phyloP scores from a whole-genome alignment of 53 echinoderm and acorn worm species.

The Echinometra lucunter region DNA sequence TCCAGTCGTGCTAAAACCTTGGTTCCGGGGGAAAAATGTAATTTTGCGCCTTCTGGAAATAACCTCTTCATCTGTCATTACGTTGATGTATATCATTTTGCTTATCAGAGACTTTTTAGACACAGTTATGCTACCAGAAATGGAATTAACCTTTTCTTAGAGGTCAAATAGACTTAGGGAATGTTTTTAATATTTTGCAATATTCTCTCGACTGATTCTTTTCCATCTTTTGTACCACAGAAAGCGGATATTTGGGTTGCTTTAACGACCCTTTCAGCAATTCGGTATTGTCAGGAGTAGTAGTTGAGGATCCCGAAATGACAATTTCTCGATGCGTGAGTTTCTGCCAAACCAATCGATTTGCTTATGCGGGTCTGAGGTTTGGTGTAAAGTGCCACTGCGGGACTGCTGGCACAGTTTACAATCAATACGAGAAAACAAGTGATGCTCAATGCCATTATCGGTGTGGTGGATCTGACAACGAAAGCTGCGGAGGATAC shows the following conservation, averaged over 20 bases:
- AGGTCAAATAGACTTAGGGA: no score
- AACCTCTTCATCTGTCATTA: no score
- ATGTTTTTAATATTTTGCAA: no score
- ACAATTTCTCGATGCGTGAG: background rate
- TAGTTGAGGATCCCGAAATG: background rate
- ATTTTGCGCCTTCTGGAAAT: no score
- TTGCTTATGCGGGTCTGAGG: background rate
- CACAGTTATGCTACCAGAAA: no score
- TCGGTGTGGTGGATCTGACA: background rate
- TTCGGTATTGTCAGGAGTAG: background rate
- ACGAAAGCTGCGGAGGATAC: constrained; percentile 1
- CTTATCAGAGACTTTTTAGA: no score
- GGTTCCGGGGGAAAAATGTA: no score
- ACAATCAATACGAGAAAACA: background rate
- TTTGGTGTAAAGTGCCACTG: background rate
- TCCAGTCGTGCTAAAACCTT: no score
- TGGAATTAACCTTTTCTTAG: no score
- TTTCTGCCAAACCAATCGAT: background rate
- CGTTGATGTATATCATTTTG: no score
- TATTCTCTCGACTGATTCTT: no score
- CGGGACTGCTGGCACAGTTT: background rate
- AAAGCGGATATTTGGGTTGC: constrained; percentile 37
- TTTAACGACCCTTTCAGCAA: background rate
- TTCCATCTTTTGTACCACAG: background rate
- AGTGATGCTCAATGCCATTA: constrained; percentile 4